Conservation (phyloP, 2,888 invertebrate species). For the Ctena decussata region DNA sequence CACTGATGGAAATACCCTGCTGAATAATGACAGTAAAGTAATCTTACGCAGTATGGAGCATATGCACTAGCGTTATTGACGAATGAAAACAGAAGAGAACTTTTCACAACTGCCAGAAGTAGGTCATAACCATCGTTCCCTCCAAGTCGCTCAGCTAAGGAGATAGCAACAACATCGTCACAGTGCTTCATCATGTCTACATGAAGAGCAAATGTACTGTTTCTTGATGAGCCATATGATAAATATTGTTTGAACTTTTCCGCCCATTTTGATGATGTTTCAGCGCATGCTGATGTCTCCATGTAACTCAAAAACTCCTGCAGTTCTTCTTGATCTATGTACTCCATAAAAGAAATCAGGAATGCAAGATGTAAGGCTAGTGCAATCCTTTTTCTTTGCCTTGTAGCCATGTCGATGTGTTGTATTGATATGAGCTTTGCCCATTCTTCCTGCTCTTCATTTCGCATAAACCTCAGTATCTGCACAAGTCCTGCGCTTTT, state of each 20-base stretch:
- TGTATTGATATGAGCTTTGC: slow-evolving; percentile 23
- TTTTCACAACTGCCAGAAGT: slow-evolving; percentile 50
- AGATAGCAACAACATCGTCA: slow-evolving; percentile 53
- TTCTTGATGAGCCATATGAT: slow-evolving; percentile 10
- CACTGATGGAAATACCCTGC: slow-evolving; percentile 47
- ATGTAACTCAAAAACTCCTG: slow-evolving; percentile 13
- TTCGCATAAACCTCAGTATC: slow-evolving; percentile 40
- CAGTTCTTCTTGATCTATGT: not conserved
- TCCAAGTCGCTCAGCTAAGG: slow-evolving; percentile 59
- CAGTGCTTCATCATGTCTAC: slow-evolving; percentile 57
- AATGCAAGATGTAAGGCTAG: slow-evolving; percentile 30
- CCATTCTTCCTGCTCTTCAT: slow-evolving; percentile 48
- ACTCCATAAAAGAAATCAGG: slow-evolving; percentile 8
- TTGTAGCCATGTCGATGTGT: slow-evolving; percentile 42
- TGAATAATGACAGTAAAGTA: slow-evolving; percentile 36
- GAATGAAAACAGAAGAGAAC: slow-evolving; percentile 54
- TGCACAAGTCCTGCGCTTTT: slow-evolving; percentile 46
- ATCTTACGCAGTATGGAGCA: slow-evolving; percentile 49
- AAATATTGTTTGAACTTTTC: slow-evolving; percentile 12
- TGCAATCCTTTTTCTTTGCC: not conserved
- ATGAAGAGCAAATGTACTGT: slow-evolving; percentile 49
- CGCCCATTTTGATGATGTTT: slow-evolving; percentile 18
- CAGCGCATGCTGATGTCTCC: not conserved
- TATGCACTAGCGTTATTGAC: slow-evolving; percentile 59
- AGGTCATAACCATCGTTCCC: slow-evolving; percentile 55